Evolutionary conservation across 2,888 invertebrate species (phyloP), one percentile per base, ranked within the genome.

Genomic region (Pachydiplax longipennis): DNA sequence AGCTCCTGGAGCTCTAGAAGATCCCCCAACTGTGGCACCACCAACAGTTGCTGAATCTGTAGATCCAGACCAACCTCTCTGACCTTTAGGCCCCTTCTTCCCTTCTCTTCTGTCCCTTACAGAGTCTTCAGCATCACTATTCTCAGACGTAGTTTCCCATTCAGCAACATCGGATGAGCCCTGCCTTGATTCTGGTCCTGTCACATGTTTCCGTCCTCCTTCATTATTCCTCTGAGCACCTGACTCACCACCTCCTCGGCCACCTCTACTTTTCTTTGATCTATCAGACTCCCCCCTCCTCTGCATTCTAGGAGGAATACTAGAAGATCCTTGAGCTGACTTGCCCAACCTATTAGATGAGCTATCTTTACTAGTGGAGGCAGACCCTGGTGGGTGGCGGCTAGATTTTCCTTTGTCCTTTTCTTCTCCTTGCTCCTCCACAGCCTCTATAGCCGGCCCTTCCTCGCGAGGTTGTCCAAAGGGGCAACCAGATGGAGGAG

Each of bases 81-180:
- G 94, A 93, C 65, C 92, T 92, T 83, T 92, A 18, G 53, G 18
- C 93, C 90, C 93, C 93, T 82, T 92, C 92, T 15, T 93, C 93
- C 90, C 81, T 58, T 73, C 91, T 15, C 91, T 94, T 94, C 37
- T 93, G 92, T 40, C 91, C 91, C 31, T 90, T 73, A 90, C 94
- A 94, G 91, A 94, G 94, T 15, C 93, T 92, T 94, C 94, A 37
- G 93, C 94, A 91, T 96, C 97, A 94, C 97, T 97, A 94, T 97
- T 97, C 94, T 98, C 98, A 12, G 97, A 97, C 31, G 97, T 97
- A 81, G 97, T 97, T 93, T 97, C 97, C 96, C 97, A 97, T 48
- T 91, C 91, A 25, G 81, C 82, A 31, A 48, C 83, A 65, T 91
- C 91, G 22, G 65, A 73, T 1, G 91, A 82, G 0, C 87, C 87